Evolutionary conservation across 2,113 vertebrate genomes (phyloP), one percentile per base, ranked within the genome.

Genomic region (Tachysurus vachellii): DNA sequence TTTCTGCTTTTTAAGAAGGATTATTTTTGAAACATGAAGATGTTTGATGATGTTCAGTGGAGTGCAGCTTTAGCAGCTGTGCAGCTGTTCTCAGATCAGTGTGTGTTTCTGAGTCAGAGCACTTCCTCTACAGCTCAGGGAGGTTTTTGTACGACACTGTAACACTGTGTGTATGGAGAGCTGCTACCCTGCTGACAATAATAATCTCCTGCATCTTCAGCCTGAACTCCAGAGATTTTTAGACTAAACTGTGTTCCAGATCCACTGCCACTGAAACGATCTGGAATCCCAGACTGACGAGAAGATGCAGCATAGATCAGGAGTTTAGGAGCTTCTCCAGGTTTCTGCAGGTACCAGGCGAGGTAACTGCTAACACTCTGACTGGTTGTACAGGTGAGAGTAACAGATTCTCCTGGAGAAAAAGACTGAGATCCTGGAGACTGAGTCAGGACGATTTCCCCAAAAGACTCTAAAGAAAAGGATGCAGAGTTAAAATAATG

Each of bases 401-500:
- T 91, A 62, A 89, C 89, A 6, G 73, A 89, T 16, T 31, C 4
- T 85, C 90, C 91, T 82, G 36, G 36, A 82, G 57, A 61, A 50
- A 31, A 61, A 73, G 87, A 73, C 28, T 85, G 56, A 42, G 36
- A 64, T 6, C 31, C 10, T 85, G 90, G 88, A 92, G 91, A 68
- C 73, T 93, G 89, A 90, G 92, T 93, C 88, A 94, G 66, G 90
- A 17, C n/a, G 66, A 75, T 75, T 47, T 75, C 71, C 71, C 71
- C 71, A 47, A 75, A 75, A 42, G 71, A 75, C 71, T 75, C 71
- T 75, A 75, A 75, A 75, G 71, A 75, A 75, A 75, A 75, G 71
- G 36, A 75, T 44, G 70, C 70, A 73, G 70, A 73, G 70, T 44
- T 73, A 23, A 44, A 73, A 73, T 21, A 42, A 73, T 73, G 7